phyloP scores from a whole-genome alignment of 30 jellyfish, hydroid and myxozoan species.

The Hydractinia symbiolongicarpus region DNA sequence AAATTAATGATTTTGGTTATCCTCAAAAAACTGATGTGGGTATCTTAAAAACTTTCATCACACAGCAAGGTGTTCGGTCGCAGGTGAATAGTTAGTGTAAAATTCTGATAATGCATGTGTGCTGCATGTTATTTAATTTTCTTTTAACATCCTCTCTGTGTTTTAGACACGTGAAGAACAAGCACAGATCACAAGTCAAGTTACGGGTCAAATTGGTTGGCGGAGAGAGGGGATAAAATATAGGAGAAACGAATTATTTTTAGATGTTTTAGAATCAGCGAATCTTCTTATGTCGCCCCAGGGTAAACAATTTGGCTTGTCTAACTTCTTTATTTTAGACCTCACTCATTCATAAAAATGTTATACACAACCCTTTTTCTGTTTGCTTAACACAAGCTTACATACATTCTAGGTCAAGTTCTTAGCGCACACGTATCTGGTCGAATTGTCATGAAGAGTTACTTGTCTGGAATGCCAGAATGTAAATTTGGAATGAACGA shows the following conservation, averaged over 20 bases:
- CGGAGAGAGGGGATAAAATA: conserved; percentile 89
- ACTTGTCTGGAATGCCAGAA: conserved; percentile 98
- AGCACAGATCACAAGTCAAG: conserved; percentile 94
- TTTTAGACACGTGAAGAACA: conserved; percentile 91
- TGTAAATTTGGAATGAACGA: conserved; percentile 98
- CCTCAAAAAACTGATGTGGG: conserved; percentile 95
- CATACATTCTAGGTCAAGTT: conserved; percentile 65
- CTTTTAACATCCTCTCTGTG: neutral
- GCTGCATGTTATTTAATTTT: too few species aligned
- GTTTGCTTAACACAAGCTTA: neutral
- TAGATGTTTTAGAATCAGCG: conserved; percentile 86
- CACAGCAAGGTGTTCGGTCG: conserved; percentile 92
- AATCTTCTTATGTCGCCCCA: conserved; percentile 95
- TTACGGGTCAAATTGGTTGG: conserved; percentile 97
- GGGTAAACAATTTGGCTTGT: conserved; percentile 31
- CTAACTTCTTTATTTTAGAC: neutral
- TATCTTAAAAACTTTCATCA: conserved; percentile 70
- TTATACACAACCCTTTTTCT: too few species aligned
- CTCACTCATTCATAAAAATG: too few species aligned
- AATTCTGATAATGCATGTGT: too few species aligned
- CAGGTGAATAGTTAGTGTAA: conserved; percentile 44
- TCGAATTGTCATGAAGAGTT: conserved; percentile 77
- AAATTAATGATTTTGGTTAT: conserved; percentile 90
- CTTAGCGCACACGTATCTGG: conserved; percentile 97
- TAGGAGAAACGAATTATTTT: conserved; percentile 79